Percentiles rank a stretch among this genome's conserved stretches.
phyloP scores from a whole-genome alignment of 1,140 invertebrate genomes.

The Megalonaias nervosa region DNA sequence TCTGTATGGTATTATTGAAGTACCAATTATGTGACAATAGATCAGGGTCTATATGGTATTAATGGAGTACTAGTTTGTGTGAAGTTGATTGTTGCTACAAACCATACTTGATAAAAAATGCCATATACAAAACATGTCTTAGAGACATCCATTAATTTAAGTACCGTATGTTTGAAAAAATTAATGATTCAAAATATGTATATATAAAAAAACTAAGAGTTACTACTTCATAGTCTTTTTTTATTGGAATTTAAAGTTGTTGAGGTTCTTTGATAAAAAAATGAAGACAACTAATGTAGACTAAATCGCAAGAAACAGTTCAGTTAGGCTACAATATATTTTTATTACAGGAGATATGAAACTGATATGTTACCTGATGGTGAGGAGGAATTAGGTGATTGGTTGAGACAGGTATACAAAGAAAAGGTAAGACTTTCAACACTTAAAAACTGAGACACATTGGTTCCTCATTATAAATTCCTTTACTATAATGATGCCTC shows the following conservation, averaged over 20 bases:
- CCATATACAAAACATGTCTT: too few species aligned
- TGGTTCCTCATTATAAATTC: neutral
- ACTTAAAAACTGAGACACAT: neutral
- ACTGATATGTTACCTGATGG: conserved; percentile 81
- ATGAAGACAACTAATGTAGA: too few species aligned
- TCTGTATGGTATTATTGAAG: too few species aligned
- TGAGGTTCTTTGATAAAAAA: neutral
- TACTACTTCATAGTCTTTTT: neutral
- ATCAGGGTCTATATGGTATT: too few species aligned
- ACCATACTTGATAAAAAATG: too few species aligned
- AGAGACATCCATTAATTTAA: neutral
- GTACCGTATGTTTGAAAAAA: neutral
- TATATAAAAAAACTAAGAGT: neutral
- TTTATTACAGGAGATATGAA: conserved; percentile 79
- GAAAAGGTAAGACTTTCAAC: conserved; percentile 78
- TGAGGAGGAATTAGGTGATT: conserved; percentile 84
- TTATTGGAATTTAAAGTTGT: neutral
- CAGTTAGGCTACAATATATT: neutral
- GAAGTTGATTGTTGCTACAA: too few species aligned
- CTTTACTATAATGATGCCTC: too few species aligned
- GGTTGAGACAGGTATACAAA: conserved; percentile 86
- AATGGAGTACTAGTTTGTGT: too few species aligned
- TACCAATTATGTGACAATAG: too few species aligned
- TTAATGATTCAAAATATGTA: neutral
- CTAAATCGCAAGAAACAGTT: neutral